Conservation (phyloP, 2,797 vertebrate genomes). For the Cetoscarus ocellatus region DNA sequence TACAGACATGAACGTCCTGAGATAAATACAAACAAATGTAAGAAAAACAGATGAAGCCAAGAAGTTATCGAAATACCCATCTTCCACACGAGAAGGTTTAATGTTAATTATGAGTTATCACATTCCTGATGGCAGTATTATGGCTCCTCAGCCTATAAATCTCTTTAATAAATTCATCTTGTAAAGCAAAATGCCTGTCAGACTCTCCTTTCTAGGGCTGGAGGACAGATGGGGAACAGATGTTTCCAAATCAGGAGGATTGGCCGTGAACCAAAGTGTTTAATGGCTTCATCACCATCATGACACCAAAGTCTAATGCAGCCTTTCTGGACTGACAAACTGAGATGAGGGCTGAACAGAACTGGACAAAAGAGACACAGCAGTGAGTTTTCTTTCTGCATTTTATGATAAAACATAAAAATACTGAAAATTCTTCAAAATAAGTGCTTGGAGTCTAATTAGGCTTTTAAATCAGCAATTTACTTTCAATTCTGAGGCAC, state of each 20-base stretch:
- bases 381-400: no score
- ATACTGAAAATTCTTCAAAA: no score
- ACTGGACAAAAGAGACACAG: no score
- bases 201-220: constrained; percentile 19
- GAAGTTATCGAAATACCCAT: no score
- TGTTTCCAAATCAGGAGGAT: constrained; percentile 13
- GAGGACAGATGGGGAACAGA: constrained; percentile 33
- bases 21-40: no score
- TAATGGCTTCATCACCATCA: not conserved
- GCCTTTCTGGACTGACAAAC: not conserved
- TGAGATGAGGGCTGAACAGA: not conserved
- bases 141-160: constrained; percentile 11
- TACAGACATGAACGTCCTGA: not conserved
- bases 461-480: no score
- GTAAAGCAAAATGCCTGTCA: constrained; percentile 12
- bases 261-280: not conserved
- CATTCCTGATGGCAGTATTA: not conserved
- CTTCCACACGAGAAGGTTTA: no score
- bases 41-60: no score
- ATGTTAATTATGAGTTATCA: no score
- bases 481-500: no score
- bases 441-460: no score
- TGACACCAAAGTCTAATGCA: constrained; percentile 11
- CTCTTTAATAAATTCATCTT: constrained; percentile 27
- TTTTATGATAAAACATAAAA: no score